Evolutionary conservation across 2,113 vertebrate genomes (phyloP), one percentile per base, ranked within the genome.

Genomic region (Panthera leo): DNA sequence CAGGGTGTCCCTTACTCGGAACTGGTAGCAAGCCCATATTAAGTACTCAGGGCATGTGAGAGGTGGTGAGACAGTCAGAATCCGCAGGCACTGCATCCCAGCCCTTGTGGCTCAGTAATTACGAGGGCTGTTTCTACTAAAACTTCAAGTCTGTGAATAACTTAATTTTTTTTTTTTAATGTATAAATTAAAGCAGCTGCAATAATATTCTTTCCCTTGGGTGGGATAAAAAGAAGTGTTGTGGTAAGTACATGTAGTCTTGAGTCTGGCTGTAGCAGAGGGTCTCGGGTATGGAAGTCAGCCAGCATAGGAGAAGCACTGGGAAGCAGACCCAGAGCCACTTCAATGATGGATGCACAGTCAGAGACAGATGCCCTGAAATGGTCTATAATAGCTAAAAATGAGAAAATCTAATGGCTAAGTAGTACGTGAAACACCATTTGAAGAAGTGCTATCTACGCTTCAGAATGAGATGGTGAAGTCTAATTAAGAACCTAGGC

Each of bases 261-360:
- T 51, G 55, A 15, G 39, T 29, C 10, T 3, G 13, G 75, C 10
- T 0, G 0, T 9, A 8, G 29, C 11, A 19, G 12, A 0, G 0
- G 3, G 80, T 31, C 31, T n/a, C 8, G 0, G 0, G 2, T 23
- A 9, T 4, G 3, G 34, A 23, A 2, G n/a, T 55, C 34, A 11
- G 58, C 48, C 1, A 0, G 88, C 31, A 2, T 1, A 5, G 11
- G 83, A 89, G 18, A 75, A 51, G 14, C 18, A 3, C 21, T 18
- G 6, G 53, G 36, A 25, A 1, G 0, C 25, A 6, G 11, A 45
- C 5, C 29, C 1, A 29, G 34, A 65, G 14, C 39, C 2, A 16
- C n/a, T 34, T 68, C 63, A 23, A 45, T 34, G 16, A 16, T 63
- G 39, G 61, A n/a, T 9, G 25, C 53, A 3, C 63, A 25, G 70